These are phyloP conservation scores for Virgularia gustaviana DNA, from an alignment of 92 coral and sea anemone species.

Conservation along the genomic window DNA sequence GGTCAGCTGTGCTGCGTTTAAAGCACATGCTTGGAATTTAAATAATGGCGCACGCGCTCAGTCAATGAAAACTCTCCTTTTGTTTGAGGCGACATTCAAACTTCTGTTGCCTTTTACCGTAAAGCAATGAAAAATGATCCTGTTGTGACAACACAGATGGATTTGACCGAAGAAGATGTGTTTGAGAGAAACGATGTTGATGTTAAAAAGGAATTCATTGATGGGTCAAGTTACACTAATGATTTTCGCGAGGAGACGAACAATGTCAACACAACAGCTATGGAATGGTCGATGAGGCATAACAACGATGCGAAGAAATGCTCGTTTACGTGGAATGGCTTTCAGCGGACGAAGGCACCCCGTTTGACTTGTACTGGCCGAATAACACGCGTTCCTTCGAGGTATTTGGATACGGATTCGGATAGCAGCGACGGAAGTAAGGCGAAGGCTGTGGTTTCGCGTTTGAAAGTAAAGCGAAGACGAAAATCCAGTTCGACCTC, in stretches of 20 bases:
- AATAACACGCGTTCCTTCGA: constrained; percentile 80
- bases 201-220: constrained; percentile 57
- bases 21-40: constrained; percentile 94
- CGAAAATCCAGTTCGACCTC: constrained; percentile 12
- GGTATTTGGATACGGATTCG: constrained; percentile 88
- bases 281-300: constrained; percentile 97
- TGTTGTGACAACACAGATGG: constrained; percentile 58
- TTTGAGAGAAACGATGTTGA: constrained; percentile 63
- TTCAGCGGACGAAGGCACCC: constrained; percentile 61
- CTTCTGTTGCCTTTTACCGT: constrained; percentile 18
- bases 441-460: constrained; percentile 24
- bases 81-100: constrained; percentile 20
- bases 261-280: constrained; percentile 88
- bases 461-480: constrained; percentile 15
- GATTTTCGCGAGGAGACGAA: constrained; percentile 59
- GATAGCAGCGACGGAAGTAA: constrained; percentile 52
- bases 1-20: constrained; percentile 17
- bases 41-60: constrained; percentile 99
- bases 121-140: constrained; percentile 41
- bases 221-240: constrained; percentile 51
- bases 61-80: constrained; percentile 69
- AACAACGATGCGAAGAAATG: constrained; percentile 62
- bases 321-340: constrained; percentile 67
- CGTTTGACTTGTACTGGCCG: constrained; percentile 87
- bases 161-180: constrained; percentile 64